These are phyloP conservation scores for Trichomycterus rosablanca DNA, from an alignment of 2,113 vertebrate species.

Conservation along the genomic window DNA sequence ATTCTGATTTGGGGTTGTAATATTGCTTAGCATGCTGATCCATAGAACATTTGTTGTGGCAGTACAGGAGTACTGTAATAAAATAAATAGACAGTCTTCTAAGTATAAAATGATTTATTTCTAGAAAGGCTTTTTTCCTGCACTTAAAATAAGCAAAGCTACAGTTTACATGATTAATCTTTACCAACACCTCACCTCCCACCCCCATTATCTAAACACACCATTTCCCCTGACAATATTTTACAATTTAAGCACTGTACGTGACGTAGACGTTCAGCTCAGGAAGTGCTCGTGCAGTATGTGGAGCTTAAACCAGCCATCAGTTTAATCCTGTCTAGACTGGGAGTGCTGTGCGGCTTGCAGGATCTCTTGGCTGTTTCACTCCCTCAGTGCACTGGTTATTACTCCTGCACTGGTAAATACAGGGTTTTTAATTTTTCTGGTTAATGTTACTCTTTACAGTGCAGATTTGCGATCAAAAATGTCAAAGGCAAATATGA, in stretches of 20 bases:
- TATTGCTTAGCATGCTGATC: too few species aligned
- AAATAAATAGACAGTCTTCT: too few species aligned
- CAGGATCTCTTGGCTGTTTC: background rate
- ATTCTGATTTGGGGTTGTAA: too few species aligned
- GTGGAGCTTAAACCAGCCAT: constrained; percentile 17
- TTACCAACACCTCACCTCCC: background rate
- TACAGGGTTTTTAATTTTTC: too few species aligned
- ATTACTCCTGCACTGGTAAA: constrained; percentile 1
- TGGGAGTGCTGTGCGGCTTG: background rate
- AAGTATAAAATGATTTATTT: too few species aligned
- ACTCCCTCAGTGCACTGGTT: constrained; percentile 11
- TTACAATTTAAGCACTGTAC: background rate
- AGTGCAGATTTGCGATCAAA: constrained; percentile 13
- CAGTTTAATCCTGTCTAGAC: constrained; percentile 30
- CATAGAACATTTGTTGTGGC: constrained; percentile 6
- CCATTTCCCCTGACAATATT: too few species aligned
- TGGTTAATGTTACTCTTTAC: constrained; percentile 18
- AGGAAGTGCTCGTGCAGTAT: background rate
- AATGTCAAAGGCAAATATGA: constrained; percentile 21
- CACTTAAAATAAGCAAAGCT: too few species aligned
- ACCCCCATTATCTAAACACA: too few species aligned
- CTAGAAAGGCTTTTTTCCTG: too few species aligned
- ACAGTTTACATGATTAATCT: background rate
- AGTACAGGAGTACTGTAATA: background rate
- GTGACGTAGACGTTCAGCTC: background rate